Conservation (phyloP, 2,797 vertebrate species). For the Cyprinodon diabolis region DNA sequence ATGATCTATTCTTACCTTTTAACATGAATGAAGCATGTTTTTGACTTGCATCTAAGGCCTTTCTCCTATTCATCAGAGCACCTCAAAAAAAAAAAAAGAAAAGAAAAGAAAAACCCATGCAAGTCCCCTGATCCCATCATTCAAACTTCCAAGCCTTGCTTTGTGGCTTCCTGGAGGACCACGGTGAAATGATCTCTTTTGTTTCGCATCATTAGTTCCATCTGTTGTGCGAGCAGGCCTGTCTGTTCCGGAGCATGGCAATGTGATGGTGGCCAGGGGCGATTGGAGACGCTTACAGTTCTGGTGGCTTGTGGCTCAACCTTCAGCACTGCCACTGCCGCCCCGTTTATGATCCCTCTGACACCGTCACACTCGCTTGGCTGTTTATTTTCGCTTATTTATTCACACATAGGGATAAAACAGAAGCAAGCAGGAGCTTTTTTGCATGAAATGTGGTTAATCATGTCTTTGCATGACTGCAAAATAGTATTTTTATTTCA, state of each 20-base stretch:
- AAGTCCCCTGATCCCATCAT: slow-evolving; percentile 80
- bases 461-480: background rate
- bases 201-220: slow-evolving; percentile 92
- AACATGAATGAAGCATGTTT: slow-evolving; percentile 45
- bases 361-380: slow-evolving; percentile 51
- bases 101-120: slow-evolving; percentile 69
- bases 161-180: slow-evolving; percentile 81
- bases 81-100: slow-evolving; percentile 61
- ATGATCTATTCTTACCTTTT: slow-evolving; percentile 57
- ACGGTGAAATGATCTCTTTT: slow-evolving; percentile 88
- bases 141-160: slow-evolving; percentile 79
- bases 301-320: slow-evolving; percentile 76
- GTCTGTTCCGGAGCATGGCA: slow-evolving; percentile 81
- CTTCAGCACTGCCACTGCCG: slow-evolving; percentile 62
- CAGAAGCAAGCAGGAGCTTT: slow-evolving; percentile 21
- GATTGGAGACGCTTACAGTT: slow-evolving; percentile 74
- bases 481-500: background rate
- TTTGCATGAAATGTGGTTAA: slow-evolving; percentile 11
- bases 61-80: slow-evolving; percentile 68
- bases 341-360: slow-evolving; percentile 58
- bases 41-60: slow-evolving; percentile 72
- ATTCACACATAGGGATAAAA: slow-evolving; percentile 65
- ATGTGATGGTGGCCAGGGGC: slow-evolving; percentile 83
- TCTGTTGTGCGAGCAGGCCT: slow-evolving; percentile 85
- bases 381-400: slow-evolving; percentile 69